Evolutionary conservation across 1,140 invertebrate species (phyloP).

Genomic region (Gonatopus flavifemur): DNA sequence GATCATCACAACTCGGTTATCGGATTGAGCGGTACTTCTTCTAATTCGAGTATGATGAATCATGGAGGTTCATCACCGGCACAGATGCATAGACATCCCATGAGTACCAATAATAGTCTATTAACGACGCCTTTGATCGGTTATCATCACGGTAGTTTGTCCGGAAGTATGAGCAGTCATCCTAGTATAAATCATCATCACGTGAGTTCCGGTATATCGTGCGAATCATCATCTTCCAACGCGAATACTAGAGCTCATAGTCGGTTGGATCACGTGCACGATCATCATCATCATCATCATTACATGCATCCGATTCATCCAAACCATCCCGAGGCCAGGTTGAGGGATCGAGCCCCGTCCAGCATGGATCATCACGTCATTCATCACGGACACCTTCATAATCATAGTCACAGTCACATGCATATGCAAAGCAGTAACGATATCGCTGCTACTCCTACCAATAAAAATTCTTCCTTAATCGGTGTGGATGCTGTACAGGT

Average conservation of each 20-base stretch:
- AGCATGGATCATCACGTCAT: slow-evolving; percentile 38
- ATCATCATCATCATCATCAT: slow-evolving; percentile 42
- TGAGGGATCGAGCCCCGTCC: slow-evolving; percentile 36
- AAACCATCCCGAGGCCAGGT: slow-evolving; percentile 28
- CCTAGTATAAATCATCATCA: slow-evolving; percentile 42
- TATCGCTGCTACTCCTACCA: slow-evolving; percentile 13
- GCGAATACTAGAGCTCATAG: slow-evolving; percentile 41
- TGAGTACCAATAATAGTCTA: slow-evolving; percentile 33
- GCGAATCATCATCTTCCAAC: slow-evolving; percentile 47
- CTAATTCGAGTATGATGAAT: slow-evolving; percentile 43
- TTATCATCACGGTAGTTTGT: slow-evolving; percentile 35
- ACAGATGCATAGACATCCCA: slow-evolving; percentile 33
- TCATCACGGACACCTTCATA: slow-evolving; percentile 34
- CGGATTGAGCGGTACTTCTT: slow-evolving; percentile 38
- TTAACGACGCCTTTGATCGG: slow-evolving; percentile 36
- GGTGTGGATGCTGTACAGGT: slow-evolving; percentile 48
- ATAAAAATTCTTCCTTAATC: slow-evolving; percentile 40
- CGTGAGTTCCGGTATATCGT: slow-evolving; percentile 45
- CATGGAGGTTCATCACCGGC: slow-evolving; percentile 37
- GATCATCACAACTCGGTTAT: slow-evolving; percentile 31
- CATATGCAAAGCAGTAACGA: slow-evolving; percentile 26
- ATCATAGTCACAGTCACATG: slow-evolving; percentile 27
- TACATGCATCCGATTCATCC: slow-evolving; percentile 29
- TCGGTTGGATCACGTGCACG: slow-evolving; percentile 43
- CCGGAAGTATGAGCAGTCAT: slow-evolving; percentile 25